Percentiles rank a stretch among this genome's conserved stretches.
Evolutionary conservation across 2,797 vertebrate genomes (phyloP).

Genomic region (Enoplosus armatus): DNA sequence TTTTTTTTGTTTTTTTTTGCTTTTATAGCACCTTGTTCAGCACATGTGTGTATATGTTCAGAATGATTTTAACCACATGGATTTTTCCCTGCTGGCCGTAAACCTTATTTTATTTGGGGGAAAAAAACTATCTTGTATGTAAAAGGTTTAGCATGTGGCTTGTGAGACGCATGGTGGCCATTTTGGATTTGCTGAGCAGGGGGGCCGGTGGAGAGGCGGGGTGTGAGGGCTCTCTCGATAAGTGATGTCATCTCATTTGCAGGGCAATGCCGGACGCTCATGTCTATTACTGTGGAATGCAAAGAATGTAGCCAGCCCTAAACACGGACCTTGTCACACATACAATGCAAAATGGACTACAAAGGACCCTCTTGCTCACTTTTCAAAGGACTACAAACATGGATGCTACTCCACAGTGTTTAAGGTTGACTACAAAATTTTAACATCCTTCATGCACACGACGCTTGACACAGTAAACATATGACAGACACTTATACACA

Average conservation of each 20-base stretch:
- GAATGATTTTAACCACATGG: slow-evolving; percentile 52
- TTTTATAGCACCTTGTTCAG: slow-evolving; percentile 65
- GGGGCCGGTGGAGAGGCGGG: slow-evolving; percentile 81
- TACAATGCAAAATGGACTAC: slow-evolving; percentile 86
- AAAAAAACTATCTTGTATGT: slow-evolving; percentile 62
- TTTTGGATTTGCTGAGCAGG: slow-evolving; percentile 84
- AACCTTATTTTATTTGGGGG: slow-evolving; percentile 54
- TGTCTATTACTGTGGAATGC: slow-evolving; percentile 92
- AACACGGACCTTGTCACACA: slow-evolving; percentile 88
- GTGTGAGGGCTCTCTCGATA: slow-evolving; percentile 88
- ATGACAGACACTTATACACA: slow-evolving; percentile 53
- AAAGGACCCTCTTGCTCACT: slow-evolving; percentile 75
- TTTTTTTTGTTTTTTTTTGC: slow-evolving; percentile 37
- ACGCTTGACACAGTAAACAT: slow-evolving; percentile 70
- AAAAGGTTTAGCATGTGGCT: slow-evolving; percentile 80
- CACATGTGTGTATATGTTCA: slow-evolving; percentile 52
- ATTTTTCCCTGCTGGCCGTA: slow-evolving; percentile 55
- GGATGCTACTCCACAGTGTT: slow-evolving; percentile 78
- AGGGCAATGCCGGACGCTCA: slow-evolving; percentile 91
- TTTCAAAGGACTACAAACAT: slow-evolving; percentile 78
- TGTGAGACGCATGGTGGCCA: slow-evolving; percentile 88
- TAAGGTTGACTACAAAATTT: slow-evolving; percentile 79
- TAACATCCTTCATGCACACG: slow-evolving; percentile 59
- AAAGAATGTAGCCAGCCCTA: slow-evolving; percentile 92
- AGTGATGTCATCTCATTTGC: slow-evolving; percentile 91